Evolutionary conservation across 1,140 invertebrate genomes (phyloP).

Genomic region (Spodoptera litura): DNA sequence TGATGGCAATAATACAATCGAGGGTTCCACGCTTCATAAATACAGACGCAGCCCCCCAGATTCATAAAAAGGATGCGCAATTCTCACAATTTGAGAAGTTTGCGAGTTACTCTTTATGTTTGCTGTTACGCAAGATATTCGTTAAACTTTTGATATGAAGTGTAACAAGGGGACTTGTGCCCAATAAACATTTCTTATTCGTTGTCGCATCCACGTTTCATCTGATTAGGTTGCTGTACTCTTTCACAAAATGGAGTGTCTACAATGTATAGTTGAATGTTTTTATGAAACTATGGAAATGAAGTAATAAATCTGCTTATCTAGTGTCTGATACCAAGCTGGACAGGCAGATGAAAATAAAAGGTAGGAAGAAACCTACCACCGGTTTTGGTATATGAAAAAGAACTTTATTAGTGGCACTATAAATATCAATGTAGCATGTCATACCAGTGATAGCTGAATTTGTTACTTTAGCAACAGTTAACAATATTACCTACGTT

Average conservation of each 20-base stretch:
- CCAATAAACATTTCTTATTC: conserved; percentile 38
- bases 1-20: conserved; percentile 56
- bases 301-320: no score
- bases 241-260: not conserved
- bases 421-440: no score
- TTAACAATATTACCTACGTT: no score
- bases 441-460: no score
- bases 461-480: no score
- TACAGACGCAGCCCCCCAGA: conserved; percentile 29
- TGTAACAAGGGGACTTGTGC: conserved; percentile 18
- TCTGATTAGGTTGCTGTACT: not conserved
- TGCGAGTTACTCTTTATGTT: conserved; percentile 40
- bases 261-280: no score
- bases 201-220: not conserved
- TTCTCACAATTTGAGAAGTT: conserved; percentile 47
- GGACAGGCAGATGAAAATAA: no score
- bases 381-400: no score
- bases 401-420: no score
- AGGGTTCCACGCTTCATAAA: conserved; percentile 52
- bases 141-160: conserved; percentile 41
- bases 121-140: conserved; percentile 38
- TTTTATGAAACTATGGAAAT: no score
- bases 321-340: no score
- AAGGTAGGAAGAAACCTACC: no score
- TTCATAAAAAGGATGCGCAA: conserved; percentile 46